Evolutionary conservation across 1,140 invertebrate species (phyloP).

Genomic region (Drosophila punjabiensis): DNA sequence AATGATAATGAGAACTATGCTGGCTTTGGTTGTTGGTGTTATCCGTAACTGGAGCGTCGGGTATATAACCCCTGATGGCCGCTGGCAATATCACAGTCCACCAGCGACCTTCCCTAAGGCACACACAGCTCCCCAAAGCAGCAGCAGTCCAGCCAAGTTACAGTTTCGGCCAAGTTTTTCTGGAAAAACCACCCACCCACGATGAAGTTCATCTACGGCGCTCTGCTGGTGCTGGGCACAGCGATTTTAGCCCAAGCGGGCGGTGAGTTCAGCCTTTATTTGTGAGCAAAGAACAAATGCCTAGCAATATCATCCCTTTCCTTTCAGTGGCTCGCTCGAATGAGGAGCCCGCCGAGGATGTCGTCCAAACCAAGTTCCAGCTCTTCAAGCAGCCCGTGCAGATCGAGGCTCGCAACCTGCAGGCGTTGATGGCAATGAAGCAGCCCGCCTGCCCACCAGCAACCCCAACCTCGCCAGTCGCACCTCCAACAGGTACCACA

Average conservation of each 20-base stretch:
- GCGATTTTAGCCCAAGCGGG: conserved; percentile 47
- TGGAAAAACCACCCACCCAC: conserved; percentile 1
- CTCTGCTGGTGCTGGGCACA: conserved; percentile 53
- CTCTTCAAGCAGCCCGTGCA: conserved; percentile 26
- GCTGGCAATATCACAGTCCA: conserved; percentile 70
- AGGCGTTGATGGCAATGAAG: conserved; percentile 37
- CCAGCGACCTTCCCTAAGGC: conserved; percentile 60
- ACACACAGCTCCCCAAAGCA: conserved; percentile 22
- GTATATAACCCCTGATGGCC: conserved; percentile 64
- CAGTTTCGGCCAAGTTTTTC: neutral
- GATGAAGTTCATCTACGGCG: conserved; percentile 59
- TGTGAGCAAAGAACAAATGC: neutral
- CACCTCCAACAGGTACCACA: neutral
- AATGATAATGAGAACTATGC: conserved; percentile 73
- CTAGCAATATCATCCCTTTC: neutral
- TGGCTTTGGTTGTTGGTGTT: conserved; percentile 7
- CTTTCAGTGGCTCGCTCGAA: conserved; percentile 25
- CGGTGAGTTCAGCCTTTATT: conserved; percentile 44
- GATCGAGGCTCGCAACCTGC: conserved; percentile 41
- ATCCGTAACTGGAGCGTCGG: conserved; percentile 53
- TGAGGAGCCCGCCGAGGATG: conserved; percentile 16
- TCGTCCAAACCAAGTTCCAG: conserved; percentile 12
- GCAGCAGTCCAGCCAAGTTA: neutral
- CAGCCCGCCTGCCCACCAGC: conserved; percentile 1
- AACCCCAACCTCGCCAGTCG: neutral